Evolutionary conservation across 2,113 vertebrate species (phyloP).

Genomic region (Axis porcinus): DNA sequence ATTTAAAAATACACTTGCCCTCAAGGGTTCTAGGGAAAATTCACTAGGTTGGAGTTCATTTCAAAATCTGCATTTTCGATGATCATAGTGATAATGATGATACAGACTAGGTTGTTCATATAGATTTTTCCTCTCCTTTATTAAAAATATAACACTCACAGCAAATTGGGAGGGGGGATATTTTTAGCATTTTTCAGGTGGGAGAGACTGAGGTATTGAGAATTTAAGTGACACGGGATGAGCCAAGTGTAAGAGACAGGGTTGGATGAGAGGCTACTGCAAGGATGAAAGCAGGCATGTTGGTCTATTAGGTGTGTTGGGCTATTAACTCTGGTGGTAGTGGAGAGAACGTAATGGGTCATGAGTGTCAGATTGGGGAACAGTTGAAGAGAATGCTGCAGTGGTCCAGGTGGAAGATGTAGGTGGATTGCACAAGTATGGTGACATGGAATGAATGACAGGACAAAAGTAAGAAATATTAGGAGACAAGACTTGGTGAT

Average conservation of each 20-base stretch:
- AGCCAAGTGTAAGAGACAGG: not conserved
- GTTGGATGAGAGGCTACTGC: not conserved
- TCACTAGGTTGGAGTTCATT: not conserved
- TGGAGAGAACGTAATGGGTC: not conserved
- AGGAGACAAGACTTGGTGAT: not conserved
- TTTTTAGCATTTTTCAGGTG: not conserved
- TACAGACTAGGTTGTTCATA: not conserved
- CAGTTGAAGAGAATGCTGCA: not conserved
- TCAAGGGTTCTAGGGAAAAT: not conserved
- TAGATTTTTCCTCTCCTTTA: not conserved
- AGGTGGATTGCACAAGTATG: not conserved
- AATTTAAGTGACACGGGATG: not conserved
- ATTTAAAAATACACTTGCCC: not conserved
- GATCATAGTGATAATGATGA: not conserved
- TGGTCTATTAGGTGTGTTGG: not conserved
- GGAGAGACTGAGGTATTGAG: not conserved
- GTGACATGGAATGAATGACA: not conserved
- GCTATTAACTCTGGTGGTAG: not conserved
- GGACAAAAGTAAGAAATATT: not conserved
- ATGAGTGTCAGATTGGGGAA: not conserved
- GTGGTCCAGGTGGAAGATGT: not conserved
- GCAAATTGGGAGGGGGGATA: not conserved
- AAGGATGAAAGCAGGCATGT: not conserved
- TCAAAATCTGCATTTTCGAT: constrained; percentile 16
- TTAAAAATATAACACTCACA: not conserved